A percentile compares a stretch with the other conserved stretches of the same genome.
Evolutionary conservation across 2,888 invertebrate species (phyloP).

Genomic region (Cerceris ruficornis): DNA sequence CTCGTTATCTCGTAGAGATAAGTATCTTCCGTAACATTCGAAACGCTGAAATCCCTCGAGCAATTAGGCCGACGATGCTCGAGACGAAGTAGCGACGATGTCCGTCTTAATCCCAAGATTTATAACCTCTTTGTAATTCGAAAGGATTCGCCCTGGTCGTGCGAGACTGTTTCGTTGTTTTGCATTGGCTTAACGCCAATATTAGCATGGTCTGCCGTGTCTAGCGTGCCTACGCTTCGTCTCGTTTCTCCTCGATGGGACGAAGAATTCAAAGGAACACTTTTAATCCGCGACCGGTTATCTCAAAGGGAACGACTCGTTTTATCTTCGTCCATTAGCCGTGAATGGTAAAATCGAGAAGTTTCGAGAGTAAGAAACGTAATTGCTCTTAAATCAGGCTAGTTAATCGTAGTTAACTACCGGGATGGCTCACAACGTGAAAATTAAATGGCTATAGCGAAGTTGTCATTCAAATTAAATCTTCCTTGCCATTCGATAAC

Average conservation of each 20-base stretch:
- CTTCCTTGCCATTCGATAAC: conserved; percentile 4
- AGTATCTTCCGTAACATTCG: too few species aligned
- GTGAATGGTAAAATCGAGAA: conserved; percentile 33
- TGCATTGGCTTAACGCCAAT: conserved; percentile 20
- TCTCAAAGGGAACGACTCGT: conserved; percentile 29
- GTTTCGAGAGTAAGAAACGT: conserved; percentile 19
- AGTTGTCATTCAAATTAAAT: conserved; percentile 19
- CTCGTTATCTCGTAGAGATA: too few species aligned
- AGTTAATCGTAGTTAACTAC: conserved; percentile 33
- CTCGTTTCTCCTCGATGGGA: conserved; percentile 5
- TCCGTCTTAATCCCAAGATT: background rate
- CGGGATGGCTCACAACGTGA: conserved; percentile 24
- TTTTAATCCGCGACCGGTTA: conserved; percentile 52
- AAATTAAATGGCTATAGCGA: conserved; percentile 22
- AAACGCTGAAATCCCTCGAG: background rate
- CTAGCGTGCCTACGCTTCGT: background rate
- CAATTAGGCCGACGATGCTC: background rate
- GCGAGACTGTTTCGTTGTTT: conserved; percentile 12
- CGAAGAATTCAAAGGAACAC: conserved; percentile 27
- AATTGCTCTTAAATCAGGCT: conserved; percentile 42
- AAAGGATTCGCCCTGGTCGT: conserved; percentile 5
- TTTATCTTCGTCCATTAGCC: conserved; percentile 51
- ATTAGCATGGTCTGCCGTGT: background rate
- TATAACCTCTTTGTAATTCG: conserved; percentile 1
- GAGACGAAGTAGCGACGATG: background rate